phyloP scores from a whole-genome alignment of 1,140 invertebrate species.

The Pseudomyrmex pallidus region DNA sequence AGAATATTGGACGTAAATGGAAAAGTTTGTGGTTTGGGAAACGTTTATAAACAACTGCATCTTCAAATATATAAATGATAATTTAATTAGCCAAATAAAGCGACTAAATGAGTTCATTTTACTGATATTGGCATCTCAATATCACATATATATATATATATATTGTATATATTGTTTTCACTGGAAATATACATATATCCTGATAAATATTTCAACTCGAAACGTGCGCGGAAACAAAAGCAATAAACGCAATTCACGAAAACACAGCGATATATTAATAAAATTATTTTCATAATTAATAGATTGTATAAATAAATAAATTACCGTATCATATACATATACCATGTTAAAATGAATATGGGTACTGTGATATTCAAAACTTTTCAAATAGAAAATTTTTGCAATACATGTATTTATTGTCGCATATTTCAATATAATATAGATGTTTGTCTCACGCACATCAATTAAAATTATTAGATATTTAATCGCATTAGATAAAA shows the following conservation, averaged over 20 bases:
- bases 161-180: background rate
- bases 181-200: background rate
- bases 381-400: too few relatives aligned
- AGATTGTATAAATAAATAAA: background rate
- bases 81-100: background rate
- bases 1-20: background rate
- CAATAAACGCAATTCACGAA: background rate
- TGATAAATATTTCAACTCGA: conserved; percentile 9
- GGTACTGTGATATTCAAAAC: too few relatives aligned
- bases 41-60: background rate
- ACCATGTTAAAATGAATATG: too few relatives aligned
- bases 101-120: background rate
- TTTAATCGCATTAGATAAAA: too few relatives aligned
- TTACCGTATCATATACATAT: background rate
- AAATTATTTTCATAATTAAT: conserved; percentile 8
- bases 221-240: background rate
- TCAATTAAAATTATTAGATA: background rate
- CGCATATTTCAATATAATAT: too few relatives aligned
- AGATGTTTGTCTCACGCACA: too few relatives aligned
- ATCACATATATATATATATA: background rate
- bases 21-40: background rate
- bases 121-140: background rate
- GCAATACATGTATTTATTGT: too few relatives aligned
- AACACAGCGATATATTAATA: background rate
- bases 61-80: background rate